Percentiles rank a stretch among this genome's conserved stretches.
Evolutionary conservation across 2,797 vertebrate genomes (phyloP).

Genomic region (Numenius phaeopus): DNA sequence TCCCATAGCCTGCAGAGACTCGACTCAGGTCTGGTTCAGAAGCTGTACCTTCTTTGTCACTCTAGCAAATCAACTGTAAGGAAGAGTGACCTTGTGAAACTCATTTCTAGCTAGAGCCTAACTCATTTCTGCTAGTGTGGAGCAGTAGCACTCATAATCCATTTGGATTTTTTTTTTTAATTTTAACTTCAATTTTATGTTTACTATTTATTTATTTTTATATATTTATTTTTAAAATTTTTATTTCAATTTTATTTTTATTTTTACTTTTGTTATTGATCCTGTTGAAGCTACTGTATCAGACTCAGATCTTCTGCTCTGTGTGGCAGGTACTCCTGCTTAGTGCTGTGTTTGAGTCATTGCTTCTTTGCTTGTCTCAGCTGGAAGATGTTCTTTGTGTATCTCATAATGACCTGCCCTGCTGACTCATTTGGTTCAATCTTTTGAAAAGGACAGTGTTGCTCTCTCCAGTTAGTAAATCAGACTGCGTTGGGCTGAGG

Average conservation of each 20-base stretch:
- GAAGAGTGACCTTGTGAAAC: neutral
- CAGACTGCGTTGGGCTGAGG: neutral
- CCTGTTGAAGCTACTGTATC: neutral
- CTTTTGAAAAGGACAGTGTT: neutral
- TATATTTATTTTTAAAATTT: neutral
- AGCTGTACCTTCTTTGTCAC: neutral
- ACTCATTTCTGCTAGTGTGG: no score
- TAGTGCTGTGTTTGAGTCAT: neutral
- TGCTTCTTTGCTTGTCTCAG: neutral
- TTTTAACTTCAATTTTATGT: neutral
- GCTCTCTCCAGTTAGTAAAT: neutral
- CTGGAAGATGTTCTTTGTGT: slow-evolving; percentile 6
- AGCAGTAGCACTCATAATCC: neutral
- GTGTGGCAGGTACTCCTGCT: neutral
- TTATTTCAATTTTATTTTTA: neutral
- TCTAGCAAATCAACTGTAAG: neutral
- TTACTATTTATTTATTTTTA: neutral
- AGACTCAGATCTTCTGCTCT: neutral
- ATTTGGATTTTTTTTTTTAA: neutral
- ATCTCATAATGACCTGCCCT: neutral
- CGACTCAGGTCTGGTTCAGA: accelerated
- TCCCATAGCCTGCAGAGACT: neutral
- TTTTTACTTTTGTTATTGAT: neutral
- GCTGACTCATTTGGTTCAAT: slow-evolving; percentile 1
- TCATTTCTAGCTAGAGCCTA: neutral